Evolutionary conservation across 2,888 invertebrate species (phyloP), one percentile per base, ranked within the genome.

Genomic region (Leptinotarsa juncta): DNA sequence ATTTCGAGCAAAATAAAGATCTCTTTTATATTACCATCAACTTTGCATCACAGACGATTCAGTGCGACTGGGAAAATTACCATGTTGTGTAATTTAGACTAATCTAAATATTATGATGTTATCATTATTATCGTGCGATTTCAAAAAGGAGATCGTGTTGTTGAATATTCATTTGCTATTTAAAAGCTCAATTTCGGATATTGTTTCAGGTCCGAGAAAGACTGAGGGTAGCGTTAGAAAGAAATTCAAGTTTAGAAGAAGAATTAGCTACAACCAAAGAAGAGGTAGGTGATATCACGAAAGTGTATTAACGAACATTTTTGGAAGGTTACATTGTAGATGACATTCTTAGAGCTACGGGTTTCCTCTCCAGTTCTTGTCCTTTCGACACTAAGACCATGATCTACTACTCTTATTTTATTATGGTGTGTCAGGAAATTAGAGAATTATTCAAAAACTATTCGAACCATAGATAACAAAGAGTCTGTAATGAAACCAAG

Each of bases 221-320:
- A 87, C 91, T 99, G 87, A 93, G 98, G 84, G 96, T 98, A 73
- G 97, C 99, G 82, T 92, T 99, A 88, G 99, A 99, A 89, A 93
- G 97, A 87, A 98, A 98, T 87, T 95, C 96, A 78, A 93, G 94
- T 80, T 92, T 99, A 88, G 99, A 99, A 91, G 97, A 98, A 88
- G 98, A 99, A 90, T 91, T 99, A 88, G 93, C 94, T 84, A 91
- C 94, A 90, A 96, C 97, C 92, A 97, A 97, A 93, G 97, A 98
- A 90, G 98, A 98, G 93, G 97, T 97, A 89, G 90, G 84, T 82
- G n/a, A 15, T 51, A 16, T 16, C 18, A 53, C 55, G 67, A 67
- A 55, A 20, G 50, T 62, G 18, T 18, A 15, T 23, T 57, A 50
- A 42, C 26, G 10, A 4, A 12, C 42, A 26, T 65, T 50, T 49